Base-by-base conservation (phyloP, 2,888 invertebrate species). In the Geotrupes spiniger region DNA sequence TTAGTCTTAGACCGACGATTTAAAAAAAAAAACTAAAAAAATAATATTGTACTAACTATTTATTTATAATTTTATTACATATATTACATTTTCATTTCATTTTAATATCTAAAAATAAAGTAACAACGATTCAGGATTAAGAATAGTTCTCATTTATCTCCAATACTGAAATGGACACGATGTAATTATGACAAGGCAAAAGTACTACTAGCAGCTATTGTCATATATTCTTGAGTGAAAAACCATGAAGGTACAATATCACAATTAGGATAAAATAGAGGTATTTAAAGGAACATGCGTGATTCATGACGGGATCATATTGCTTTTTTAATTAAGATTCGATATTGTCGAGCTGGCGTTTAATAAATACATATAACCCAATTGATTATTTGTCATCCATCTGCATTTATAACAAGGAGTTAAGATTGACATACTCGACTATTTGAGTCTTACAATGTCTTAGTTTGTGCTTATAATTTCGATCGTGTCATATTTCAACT, bases 231-330 rank as follows among this genome's bases (percentile, higher is more conserved):
- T 39, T 49, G 39, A 39, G 31, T 42, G 12, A 29, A 33, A 49
- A 33, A 44, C 39, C 17, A 40, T 50, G 52, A 49, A 51, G 41
- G 46, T 48, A 50, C 36, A 46, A 52, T 56, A 56, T 56, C 56
- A 56, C 56, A 56, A 51, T 56, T 45, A 56, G 53, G 52, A 53
- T 49, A 53, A 45, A 49, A 42, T 53, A 46, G 49, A 51, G 47
- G 52, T 52, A 49, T 46, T 42, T 41, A 52, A 49, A 52, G 49
- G 53, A 53, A 50, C 53, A 50, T 52, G 39, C 36, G 37, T 39
- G 42, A 46, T 49, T 42, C 36, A 36, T 46, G 48, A 38, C 33
- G 26, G 38, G 31, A 39, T 36, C 28, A 10, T 38, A 12, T 38
- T 38, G n/a, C n/a, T n/a, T n/a, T n/a, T n/a, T n/a, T n/a, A n/a